Evolutionary conservation across 2,797 vertebrate species (phyloP).

Genomic region (Cynodonichthys magdalenae): DNA sequence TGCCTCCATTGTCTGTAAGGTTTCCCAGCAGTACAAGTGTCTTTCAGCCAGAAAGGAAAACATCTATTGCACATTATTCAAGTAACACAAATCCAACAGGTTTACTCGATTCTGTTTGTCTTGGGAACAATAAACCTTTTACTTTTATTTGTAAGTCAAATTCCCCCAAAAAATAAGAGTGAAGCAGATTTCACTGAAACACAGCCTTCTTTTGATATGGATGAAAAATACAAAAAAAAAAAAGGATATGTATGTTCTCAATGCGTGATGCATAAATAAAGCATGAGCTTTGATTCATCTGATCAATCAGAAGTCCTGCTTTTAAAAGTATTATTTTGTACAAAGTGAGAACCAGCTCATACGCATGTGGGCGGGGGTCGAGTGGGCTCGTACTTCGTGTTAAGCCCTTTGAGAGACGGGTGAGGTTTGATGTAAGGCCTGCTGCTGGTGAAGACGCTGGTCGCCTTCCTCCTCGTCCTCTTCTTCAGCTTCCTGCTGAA

Average conservation of each 20-base stretch:
- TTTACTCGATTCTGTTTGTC: slow-evolving; percentile 69
- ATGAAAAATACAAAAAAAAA: slow-evolving; percentile 52
- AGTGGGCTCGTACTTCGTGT: slow-evolving; percentile 88
- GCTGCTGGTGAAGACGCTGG: slow-evolving; percentile 87
- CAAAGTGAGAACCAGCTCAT: slow-evolving; percentile 72
- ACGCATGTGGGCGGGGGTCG: slow-evolving; percentile 90
- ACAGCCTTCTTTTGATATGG: slow-evolving; percentile 67
- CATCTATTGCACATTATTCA: slow-evolving; percentile 93
- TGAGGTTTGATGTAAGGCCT: slow-evolving; percentile 93
- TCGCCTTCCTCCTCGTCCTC: slow-evolving; percentile 89
- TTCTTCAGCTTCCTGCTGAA: slow-evolving; percentile 91
- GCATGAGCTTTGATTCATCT: slow-evolving; percentile 62
- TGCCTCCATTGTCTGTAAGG: slow-evolving; percentile 84
- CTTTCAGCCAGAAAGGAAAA: slow-evolving; percentile 83
- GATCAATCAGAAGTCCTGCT: slow-evolving; percentile 52
- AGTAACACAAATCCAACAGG: slow-evolving; percentile 75
- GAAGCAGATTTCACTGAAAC: slow-evolving; percentile 55
- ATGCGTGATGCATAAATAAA: slow-evolving; percentile 78
- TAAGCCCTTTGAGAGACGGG: slow-evolving; percentile 88
- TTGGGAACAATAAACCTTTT: slow-evolving; percentile 50
- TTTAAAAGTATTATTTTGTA: slow-evolving; percentile 37
- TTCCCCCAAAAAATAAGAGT: slow-evolving; percentile 67
- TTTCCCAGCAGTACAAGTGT: slow-evolving; percentile 86
- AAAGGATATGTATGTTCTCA: slow-evolving; percentile 50
- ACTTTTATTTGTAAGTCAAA: slow-evolving; percentile 43